Evolutionary conservation across 2,113 vertebrate genomes (phyloP).

Genomic region (Barnardius zonarius): DNA sequence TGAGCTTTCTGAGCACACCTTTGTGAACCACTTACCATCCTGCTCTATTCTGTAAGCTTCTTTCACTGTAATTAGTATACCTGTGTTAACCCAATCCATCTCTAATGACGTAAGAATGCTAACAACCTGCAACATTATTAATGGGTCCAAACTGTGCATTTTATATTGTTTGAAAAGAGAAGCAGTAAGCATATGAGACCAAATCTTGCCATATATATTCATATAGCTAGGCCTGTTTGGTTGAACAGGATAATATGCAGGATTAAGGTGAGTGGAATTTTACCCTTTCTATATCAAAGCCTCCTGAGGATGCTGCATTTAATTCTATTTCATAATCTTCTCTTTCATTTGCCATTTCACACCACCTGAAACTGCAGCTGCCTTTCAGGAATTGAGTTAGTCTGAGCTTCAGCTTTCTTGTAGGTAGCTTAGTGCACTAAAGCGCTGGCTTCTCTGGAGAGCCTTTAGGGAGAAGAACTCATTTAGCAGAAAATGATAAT

Average conservation of each 20-base stretch:
- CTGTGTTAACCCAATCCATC: neutral
- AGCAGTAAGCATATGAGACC: neutral
- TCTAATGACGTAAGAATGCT: neutral
- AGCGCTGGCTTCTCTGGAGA: neutral
- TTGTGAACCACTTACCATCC: neutral
- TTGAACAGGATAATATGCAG: neutral
- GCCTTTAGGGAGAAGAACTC: constrained; percentile 23
- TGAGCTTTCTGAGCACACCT: neutral
- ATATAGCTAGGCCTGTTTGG: neutral
- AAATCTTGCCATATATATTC: neutral
- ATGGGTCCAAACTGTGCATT: neutral
- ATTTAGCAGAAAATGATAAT: constrained; percentile 48
- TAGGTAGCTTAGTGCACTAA: neutral
- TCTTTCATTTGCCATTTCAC: constrained; percentile 46
- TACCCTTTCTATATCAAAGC: neutral
- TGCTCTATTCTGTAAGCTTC: neutral
- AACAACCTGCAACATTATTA: neutral
- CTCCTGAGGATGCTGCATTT: constrained; percentile 25
- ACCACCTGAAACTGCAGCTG: constrained; percentile 56
- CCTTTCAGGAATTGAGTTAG: constrained; percentile 45
- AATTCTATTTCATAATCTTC: constrained; percentile 38
- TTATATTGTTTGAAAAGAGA: neutral
- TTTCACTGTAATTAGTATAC: neutral
- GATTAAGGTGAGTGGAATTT: constrained; percentile 33
- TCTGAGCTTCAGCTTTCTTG: neutral